Base-by-base conservation (phyloP, 2,888 invertebrate species). In the Leptura quadrifasciata region DNA sequence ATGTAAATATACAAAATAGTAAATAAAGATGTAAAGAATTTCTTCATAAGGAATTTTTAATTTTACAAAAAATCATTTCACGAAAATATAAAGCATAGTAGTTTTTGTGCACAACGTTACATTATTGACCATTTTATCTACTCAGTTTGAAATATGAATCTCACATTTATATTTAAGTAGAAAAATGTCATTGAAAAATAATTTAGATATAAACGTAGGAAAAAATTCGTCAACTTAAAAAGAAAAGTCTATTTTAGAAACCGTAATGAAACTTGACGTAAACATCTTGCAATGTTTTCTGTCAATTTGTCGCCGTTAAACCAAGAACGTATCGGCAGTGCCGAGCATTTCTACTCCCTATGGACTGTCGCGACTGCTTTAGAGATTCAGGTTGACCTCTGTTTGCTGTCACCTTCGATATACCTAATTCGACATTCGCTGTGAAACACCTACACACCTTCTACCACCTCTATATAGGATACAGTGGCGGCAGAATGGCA, bases 331-430 rank as follows among this genome's bases (percentile, higher is more conserved):
- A 70, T 64, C 61, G 75, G 65, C 69, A 64, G 52, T 57, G 58
- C 58, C 63, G 73, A 73, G 68, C 71, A 72, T 61, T 63, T 57
- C 68, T 27, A 55, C 72, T 78, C 81, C 76, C 78, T 54, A 68
- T 67, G 76, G 79, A 81, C 68, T 69, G 73, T 70, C 77, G 77
- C 82, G 84, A 85, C 84, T 85, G 83, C 84, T 80, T 80, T 80
- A 67, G 72, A 82, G 82, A 81, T 81, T 77, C 81, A 78, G 80
- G 83, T 86, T 86, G 86, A 86, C 86, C 85, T 86, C 85, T 85
- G 84, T 84, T 85, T 81, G 79, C 84, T 83, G 85, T 86, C 86
- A 83, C 84, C 84, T 85, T 83, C 83, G 83, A 86, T 85, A 61
- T 52, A 84, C 74, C 63, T 84, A 79, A 81, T 80, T 77, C 81